Evolutionary conservation across 2,888 invertebrate genomes (phyloP).

Genomic region (Acronicta leporina): DNA sequence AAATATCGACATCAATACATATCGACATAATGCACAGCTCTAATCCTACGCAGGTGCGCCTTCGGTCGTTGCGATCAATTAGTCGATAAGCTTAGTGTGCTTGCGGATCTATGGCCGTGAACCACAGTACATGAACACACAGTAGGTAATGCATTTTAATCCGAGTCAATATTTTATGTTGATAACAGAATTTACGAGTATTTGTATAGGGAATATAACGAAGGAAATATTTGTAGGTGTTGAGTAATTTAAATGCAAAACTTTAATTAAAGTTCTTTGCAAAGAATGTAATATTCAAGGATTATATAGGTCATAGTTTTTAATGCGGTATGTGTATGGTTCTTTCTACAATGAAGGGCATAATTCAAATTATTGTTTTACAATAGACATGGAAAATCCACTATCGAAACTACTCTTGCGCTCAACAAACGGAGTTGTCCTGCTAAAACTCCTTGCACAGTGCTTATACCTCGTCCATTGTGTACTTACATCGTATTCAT

Average conservation of each 20-base stretch:
- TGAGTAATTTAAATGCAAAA: too few relatives aligned
- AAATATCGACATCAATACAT: slow-evolving; percentile 1
- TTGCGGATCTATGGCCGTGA: slow-evolving; percentile 48
- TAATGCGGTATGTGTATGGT: too few relatives aligned
- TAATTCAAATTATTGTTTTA: too few relatives aligned
- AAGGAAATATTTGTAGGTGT: background rate
- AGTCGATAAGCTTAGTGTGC: slow-evolving; percentile 72
- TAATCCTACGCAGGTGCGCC: slow-evolving; percentile 64
- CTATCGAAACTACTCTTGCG: too few relatives aligned
- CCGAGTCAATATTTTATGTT: slow-evolving; percentile 33
- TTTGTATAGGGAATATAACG: slow-evolving; percentile 32
- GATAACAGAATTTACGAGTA: slow-evolving; percentile 36
- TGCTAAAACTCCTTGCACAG: background rate
- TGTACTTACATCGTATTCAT: slow-evolving; percentile 30
- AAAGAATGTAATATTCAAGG: too few relatives aligned
- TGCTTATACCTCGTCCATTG: slow-evolving; percentile 16
- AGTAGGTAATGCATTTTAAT: slow-evolving; percentile 29
- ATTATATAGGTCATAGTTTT: too few relatives aligned
- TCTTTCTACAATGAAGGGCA: too few relatives aligned
- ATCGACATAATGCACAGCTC: slow-evolving; percentile 40
- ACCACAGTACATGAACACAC: slow-evolving; percentile 25
- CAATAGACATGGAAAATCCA: too few relatives aligned
- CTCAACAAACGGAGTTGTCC: background rate
- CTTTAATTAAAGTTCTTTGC: too few relatives aligned
- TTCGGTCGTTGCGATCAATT: slow-evolving; percentile 74